A percentile compares a stretch with the other conserved stretches of the same genome.
These are phyloP conservation scores for Mormyrus lacerda DNA, from an alignment of 2,113 vertebrate species.

Conservation along the genomic window DNA sequence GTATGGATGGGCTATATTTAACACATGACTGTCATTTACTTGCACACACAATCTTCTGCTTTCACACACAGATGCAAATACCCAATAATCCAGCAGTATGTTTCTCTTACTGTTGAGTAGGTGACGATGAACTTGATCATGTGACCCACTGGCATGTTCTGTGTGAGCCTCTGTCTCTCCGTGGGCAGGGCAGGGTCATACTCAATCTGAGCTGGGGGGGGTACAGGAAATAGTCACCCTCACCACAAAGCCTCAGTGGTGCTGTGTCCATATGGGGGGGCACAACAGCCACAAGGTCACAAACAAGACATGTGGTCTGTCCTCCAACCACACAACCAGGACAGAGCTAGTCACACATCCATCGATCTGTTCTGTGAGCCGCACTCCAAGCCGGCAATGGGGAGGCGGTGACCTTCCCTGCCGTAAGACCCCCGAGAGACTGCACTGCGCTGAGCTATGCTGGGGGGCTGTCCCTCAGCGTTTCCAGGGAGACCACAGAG, in stretches of 20 bases:
- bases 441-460: neutral
- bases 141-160: constrained; percentile 55
- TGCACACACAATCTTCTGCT: neutral
- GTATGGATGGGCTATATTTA: neutral
- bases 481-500: neutral
- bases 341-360: too few relatives aligned
- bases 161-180: constrained; percentile 47
- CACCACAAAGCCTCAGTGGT: neutral
- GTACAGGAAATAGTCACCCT: neutral
- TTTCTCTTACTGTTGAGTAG: constrained; percentile 49
- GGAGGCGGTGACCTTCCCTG: neutral
- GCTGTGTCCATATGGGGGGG: neutral
- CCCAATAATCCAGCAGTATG: neutral
- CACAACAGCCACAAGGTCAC: neutral
- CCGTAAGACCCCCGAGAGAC: neutral
- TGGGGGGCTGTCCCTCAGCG: neutral
- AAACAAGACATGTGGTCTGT: neutral
- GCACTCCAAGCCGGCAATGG: neutral
- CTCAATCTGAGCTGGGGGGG: constrained; percentile 33
- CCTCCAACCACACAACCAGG: neutral
- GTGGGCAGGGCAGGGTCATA: constrained; percentile 47
- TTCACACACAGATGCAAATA: neutral
- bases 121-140: constrained; percentile 57
- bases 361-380: too few relatives aligned
- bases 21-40: neutral